Conservation (phyloP, 2,113 vertebrate genomes). For the Sinosuthora webbiana region DNA sequence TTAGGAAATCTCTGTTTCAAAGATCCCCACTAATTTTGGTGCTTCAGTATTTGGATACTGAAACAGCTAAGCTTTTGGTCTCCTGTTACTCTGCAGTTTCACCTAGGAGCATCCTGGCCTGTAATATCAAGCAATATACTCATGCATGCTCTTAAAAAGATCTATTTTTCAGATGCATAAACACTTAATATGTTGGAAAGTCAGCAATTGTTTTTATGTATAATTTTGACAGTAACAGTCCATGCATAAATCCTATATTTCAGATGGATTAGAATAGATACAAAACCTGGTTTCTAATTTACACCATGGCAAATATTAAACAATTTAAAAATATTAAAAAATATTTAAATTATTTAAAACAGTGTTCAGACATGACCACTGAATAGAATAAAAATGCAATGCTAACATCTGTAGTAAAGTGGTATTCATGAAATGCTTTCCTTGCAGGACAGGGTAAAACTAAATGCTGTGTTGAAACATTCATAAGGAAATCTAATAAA, state of each 20-base stretch:
- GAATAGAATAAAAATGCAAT: background rate
- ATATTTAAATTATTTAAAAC: background rate
- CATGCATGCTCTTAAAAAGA: background rate
- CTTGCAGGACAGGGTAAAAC: background rate
- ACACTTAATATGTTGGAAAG: background rate
- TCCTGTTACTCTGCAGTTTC: background rate
- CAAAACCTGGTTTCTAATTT: background rate
- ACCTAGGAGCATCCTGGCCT: background rate
- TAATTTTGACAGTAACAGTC: background rate
- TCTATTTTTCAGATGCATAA: background rate
- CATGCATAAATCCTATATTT: background rate
- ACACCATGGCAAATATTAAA: background rate
- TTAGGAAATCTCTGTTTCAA: background rate
- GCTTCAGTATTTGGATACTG: background rate
- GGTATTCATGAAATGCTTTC: background rate
- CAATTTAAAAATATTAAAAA: background rate
- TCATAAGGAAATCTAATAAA: background rate
- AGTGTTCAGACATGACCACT: background rate
- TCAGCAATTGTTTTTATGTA: background rate
- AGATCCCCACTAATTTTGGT: background rate
- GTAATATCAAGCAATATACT: background rate
- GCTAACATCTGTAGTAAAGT: background rate
- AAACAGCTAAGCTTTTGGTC: background rate
- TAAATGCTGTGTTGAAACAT: background rate
- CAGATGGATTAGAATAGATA: background rate